These are phyloP conservation scores for Plumapathes pennacea DNA, from an alignment of 92 coral and sea anemone genomes.

Conservation along the genomic window DNA sequence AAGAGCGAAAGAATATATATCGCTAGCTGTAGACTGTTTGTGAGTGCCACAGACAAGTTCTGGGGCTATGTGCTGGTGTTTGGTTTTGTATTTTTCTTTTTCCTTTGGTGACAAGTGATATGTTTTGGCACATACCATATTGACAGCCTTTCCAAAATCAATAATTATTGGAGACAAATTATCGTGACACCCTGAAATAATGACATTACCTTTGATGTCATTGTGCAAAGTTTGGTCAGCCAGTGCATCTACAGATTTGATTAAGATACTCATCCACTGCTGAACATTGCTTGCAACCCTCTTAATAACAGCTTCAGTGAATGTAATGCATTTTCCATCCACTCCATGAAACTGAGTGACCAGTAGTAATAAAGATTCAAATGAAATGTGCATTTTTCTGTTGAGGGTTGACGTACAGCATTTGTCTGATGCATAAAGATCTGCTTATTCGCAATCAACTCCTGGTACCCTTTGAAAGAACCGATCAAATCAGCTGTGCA, in stretches of 20 bases:
- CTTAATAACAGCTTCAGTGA: neutral
- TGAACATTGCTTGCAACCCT: neutral
- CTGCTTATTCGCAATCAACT: too few species aligned
- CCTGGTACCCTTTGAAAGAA: too few species aligned
- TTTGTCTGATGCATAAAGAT: too few species aligned
- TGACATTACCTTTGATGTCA: slow-evolving; percentile 59
- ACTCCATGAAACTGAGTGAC: slow-evolving; percentile 51
- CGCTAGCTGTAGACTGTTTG: slow-evolving; percentile 56
- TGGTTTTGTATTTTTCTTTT: slow-evolving; percentile 43
- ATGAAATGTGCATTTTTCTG: too few species aligned
- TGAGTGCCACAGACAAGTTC: slow-evolving; percentile 62
- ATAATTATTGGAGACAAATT: slow-evolving; percentile 1
- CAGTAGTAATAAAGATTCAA: too few species aligned
- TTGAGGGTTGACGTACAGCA: too few species aligned
- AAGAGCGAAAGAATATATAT: slow-evolving; percentile 56
- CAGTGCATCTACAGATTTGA: slow-evolving; percentile 33
- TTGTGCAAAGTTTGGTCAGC: slow-evolving; percentile 27
- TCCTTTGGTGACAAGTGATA: slow-evolving; percentile 17
- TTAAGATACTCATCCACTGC: slow-evolving; percentile 30
- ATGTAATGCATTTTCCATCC: slow-evolving; percentile 26
- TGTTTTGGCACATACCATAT: slow-evolving; percentile 11
- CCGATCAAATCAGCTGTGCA: too few species aligned
- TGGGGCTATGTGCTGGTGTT: slow-evolving; percentile 44
- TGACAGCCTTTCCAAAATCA: slow-evolving; percentile 50
- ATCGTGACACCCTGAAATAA: slow-evolving; percentile 9